Base-by-base conservation (phyloP, 1,140 invertebrate species). In the Coenobita brevimanus region DNA sequence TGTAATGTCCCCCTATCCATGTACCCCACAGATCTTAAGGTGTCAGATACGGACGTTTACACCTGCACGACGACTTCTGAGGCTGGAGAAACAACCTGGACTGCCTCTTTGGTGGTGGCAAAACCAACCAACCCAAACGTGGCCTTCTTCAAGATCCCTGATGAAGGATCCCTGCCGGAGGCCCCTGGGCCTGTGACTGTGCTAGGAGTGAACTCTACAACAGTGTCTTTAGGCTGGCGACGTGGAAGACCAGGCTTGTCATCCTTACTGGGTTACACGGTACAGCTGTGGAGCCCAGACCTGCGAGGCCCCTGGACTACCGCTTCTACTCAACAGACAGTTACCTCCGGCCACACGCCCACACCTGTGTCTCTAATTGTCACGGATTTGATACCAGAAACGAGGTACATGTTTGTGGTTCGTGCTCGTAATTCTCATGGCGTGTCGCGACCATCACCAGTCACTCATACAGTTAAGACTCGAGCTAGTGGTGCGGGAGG, bases 371-470 rank as follows among this genome's bases (percentile, higher is more conserved):
- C 91, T 90, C 91, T 76, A 85, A 92, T 95, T 93, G 94, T 96
- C 27, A 94, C 94, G 2, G 95, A 95, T 91, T 93, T 98, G 67
- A 95, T 95, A 85, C 96, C 95, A 2, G 96, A 96, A 90, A 97
- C 96, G 27, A 94, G 95, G 13, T 98, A 98, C 92, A 94, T 97
- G 50, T 98, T 99, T 91, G 93, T 98, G n/a, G 95, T 98, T 13
- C 94, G 97, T 82, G 97, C 97, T 0, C 96, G 97, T 92, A 99
- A 98, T 92, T 94, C 95, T 24, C 95, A 97, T 91, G 97, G 97
- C 21, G 90, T 94, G 30, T 93, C 94, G 36, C 89, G 91, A 33
- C 94, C 95, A 0, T 94, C 94, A 89, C 91, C 91, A 4, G 85
- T 94, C 1, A 94, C 94, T 0, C 92, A 93, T 38, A 90, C 91